Evolutionary conservation across 2,888 invertebrate genomes (phyloP).

Genomic region (Xylophagus ater): DNA sequence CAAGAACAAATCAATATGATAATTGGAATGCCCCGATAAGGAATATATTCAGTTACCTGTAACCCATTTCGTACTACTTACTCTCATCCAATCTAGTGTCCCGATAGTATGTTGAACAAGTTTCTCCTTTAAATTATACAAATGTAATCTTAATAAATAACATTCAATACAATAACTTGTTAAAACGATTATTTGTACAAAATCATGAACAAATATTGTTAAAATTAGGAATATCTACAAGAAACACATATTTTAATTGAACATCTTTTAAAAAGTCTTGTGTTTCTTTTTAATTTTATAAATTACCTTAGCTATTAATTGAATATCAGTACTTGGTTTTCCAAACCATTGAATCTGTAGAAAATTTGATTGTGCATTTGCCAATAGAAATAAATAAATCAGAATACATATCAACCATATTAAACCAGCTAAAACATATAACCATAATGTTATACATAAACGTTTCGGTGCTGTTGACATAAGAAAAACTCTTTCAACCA

Average conservation of each 20-base stretch:
- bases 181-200: constrained; percentile 71
- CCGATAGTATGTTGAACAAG: constrained; percentile 60
- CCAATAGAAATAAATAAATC: constrained; percentile 43
- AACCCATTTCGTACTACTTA: no score
- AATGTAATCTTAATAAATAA: constrained; percentile 61
- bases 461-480: constrained; percentile 58
- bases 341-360: constrained; percentile 10
- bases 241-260: not conserved
- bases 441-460: constrained; percentile 59
- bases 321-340: constrained; percentile 8
- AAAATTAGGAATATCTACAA: constrained; percentile 52
- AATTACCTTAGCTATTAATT: constrained; percentile 11
- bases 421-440: constrained; percentile 56
- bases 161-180: constrained; percentile 75
- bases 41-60: no score
- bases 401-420: constrained; percentile 61
- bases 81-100: constrained; percentile 69
- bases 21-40: no score
- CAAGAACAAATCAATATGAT: no score
- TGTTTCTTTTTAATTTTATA: not conserved
- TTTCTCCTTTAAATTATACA: constrained; percentile 59
- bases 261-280: not conserved
- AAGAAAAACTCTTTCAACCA: constrained; percentile 73
- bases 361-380: constrained; percentile 6
- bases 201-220: constrained; percentile 65